These are phyloP conservation scores for Hypena proboscidalis DNA, from an alignment of 2,888 invertebrate species.

Conservation along the genomic window DNA sequence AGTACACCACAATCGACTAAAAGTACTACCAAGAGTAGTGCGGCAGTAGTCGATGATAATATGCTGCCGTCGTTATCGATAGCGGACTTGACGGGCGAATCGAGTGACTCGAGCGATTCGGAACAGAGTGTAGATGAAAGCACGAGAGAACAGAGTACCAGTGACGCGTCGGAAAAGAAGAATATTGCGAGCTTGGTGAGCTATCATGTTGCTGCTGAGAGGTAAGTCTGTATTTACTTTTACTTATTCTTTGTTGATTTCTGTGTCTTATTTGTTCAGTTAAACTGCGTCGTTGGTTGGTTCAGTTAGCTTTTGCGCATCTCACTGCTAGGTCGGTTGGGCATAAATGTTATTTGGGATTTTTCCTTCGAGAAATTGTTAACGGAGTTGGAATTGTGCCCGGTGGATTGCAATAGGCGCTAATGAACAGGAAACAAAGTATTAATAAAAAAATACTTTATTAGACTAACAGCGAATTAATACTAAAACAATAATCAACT, in stretches of 20 bases:
- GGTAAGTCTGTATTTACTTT: constrained; percentile 56
- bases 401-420: no score
- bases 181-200: constrained; percentile 48
- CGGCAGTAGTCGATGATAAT: constrained; percentile 35
- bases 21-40: constrained; percentile 17
- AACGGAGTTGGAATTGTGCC: no score
- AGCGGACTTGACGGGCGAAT: constrained; percentile 57
- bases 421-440: no score
- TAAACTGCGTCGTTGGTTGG: no score
- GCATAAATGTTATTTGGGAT: no score
- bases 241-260: no score
- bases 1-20: constrained; percentile 25
- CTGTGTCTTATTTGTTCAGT: neutral
- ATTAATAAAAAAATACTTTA: no score
- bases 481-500: no score
- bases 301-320: no score
- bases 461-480: no score
- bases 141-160: constrained; percentile 24
- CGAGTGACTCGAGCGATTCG: constrained; percentile 46
- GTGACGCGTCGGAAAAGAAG: constrained; percentile 32
- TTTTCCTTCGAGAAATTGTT: no score
- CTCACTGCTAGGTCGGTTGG: no score
- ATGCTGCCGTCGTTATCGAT: constrained; percentile 60
- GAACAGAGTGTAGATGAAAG: constrained; percentile 33
- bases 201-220: constrained; percentile 69